phyloP scores from a whole-genome alignment of 2,797 vertebrate genomes.

The Smutsia gigantea region DNA sequence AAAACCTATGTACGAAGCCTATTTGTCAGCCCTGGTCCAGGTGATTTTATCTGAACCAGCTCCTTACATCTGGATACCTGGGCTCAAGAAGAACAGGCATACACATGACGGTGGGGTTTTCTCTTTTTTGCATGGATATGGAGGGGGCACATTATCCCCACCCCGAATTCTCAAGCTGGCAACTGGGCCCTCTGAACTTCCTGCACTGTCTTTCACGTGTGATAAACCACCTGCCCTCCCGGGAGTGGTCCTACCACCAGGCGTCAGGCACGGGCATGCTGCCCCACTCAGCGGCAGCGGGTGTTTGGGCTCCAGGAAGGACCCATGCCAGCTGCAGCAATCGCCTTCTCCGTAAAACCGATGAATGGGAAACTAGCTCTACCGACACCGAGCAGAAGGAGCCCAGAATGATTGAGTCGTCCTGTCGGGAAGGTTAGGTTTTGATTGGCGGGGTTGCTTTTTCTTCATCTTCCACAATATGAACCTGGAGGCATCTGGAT shows the following conservation, averaged over 20 bases:
- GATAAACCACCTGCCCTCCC: background rate
- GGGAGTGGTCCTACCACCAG: background rate
- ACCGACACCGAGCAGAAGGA: background rate
- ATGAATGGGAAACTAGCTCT: background rate
- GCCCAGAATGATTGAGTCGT: background rate
- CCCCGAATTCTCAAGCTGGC: background rate
- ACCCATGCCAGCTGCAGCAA: background rate
- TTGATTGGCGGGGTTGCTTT: background rate
- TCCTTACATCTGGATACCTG: background rate
- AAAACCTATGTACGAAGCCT: background rate
- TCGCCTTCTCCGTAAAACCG: background rate
- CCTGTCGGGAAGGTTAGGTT: background rate
- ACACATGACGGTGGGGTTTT: background rate
- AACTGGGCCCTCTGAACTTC: background rate
- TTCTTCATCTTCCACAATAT: background rate
- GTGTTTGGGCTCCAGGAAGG: constrained; percentile 30
- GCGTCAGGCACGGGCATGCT: background rate
- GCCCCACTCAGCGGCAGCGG: constrained; percentile 14
- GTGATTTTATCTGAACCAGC: background rate
- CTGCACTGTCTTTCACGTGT: background rate
- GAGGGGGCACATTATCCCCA: background rate
- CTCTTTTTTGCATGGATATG: background rate
- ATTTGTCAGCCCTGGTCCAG: background rate
- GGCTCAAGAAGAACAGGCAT: background rate
- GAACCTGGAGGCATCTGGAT: background rate